A percentile compares a stretch with the other conserved stretches of the same genome.
phyloP scores from a whole-genome alignment of 2,113 vertebrate genomes.

The Pygoscelis antarcticus region DNA sequence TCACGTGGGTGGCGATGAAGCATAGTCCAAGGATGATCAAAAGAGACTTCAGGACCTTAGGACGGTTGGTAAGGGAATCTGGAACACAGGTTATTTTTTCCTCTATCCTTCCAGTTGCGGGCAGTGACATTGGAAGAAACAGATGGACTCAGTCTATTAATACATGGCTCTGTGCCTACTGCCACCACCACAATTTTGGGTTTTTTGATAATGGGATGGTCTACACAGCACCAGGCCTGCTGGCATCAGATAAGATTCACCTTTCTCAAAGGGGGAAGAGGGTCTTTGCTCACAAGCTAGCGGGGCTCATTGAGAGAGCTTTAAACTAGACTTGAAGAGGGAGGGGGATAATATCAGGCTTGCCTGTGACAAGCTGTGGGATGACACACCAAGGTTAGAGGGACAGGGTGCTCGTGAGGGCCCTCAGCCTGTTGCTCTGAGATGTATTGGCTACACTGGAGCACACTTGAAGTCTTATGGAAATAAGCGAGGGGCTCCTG shows the following conservation, averaged over 20 bases:
- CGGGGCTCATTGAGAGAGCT: not conserved
- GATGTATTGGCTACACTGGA: not conserved
- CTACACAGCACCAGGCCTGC: not conserved
- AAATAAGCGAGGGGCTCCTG: not conserved
- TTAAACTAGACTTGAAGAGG: not conserved
- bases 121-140: not conserved
- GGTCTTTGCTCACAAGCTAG: not conserved
- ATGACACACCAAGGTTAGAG: not conserved
- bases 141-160: not conserved
- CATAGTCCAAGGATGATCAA: rapidly evolving
- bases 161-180: not conserved
- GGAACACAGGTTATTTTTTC: not conserved
- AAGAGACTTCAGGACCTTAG: not conserved
- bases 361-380: not conserved
- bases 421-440: not conserved
- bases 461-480: not conserved
- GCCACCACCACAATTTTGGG: not conserved
- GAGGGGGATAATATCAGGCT: not conserved
- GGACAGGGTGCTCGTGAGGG: not conserved
- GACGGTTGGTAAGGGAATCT: not conserved
- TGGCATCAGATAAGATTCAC: not conserved
- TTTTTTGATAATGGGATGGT: not conserved
- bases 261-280: not conserved
- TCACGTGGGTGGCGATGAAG: not conserved
- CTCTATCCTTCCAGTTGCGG: not conserved